phyloP scores from a whole-genome alignment of 2,888 invertebrate genomes.

The Trissolcus japonicus region DNA sequence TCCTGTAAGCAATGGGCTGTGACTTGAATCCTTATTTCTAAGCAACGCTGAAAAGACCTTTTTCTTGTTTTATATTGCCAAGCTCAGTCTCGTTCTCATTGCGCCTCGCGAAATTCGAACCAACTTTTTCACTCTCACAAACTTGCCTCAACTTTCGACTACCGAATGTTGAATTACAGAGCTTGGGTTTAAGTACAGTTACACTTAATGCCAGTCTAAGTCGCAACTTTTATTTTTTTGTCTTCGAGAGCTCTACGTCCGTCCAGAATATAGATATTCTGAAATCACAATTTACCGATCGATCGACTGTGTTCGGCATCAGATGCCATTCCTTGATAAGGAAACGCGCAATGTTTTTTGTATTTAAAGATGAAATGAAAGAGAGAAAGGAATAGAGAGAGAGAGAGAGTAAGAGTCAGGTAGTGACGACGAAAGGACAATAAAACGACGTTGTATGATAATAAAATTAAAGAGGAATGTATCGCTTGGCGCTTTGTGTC shows the following conservation, averaged over 20 bases:
- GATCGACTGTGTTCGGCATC: conserved; percentile 22
- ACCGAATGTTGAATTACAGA: conserved; percentile 10
- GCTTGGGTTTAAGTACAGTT: conserved; percentile 40
- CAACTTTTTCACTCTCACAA: not conserved
- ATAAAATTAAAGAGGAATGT: conserved; percentile 26
- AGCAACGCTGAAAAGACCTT: conserved; percentile 47
- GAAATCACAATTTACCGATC: conserved; percentile 15
- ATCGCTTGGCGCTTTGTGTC: conserved; percentile 20
- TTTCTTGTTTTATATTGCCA: conserved; percentile 14
- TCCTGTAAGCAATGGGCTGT: conserved; percentile 64
- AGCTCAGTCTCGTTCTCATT: conserved; percentile 18
- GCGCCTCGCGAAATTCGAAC: not conserved
- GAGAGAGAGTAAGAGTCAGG: conserved; percentile 9
- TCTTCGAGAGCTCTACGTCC: conserved; percentile 29
- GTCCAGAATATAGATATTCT: conserved; percentile 42
- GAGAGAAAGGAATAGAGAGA: too few species aligned
- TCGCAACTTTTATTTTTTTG: conserved; percentile 13
- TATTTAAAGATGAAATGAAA: conserved; percentile 3
- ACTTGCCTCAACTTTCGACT: not conserved
- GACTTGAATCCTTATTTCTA: conserved; percentile 60
- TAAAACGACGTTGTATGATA: conserved; percentile 46
- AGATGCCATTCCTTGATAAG: conserved; percentile 31
- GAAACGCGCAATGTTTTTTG: conserved; percentile 21
- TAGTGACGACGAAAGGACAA: conserved; percentile 26
- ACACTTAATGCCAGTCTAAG: conserved; percentile 40